phyloP scores from a whole-genome alignment of 1,140 invertebrate species.

The Rhyzopertha dominica region DNA sequence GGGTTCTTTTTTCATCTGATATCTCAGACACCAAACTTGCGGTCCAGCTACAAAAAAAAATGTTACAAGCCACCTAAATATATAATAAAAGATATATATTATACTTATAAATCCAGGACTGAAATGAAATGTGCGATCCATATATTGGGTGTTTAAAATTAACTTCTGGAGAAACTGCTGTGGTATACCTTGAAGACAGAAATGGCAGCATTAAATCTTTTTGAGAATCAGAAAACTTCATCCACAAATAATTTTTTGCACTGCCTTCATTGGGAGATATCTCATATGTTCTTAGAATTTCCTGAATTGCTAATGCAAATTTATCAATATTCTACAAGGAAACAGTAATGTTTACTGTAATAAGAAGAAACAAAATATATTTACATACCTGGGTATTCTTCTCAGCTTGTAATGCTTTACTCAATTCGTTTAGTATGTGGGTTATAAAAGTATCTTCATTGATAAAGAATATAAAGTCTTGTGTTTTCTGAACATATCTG shows the following conservation, averaged over 20 bases:
- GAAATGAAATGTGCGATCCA: conserved; percentile 63
- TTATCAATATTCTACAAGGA: conserved; percentile 58
- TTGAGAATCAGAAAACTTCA: conserved; percentile 59
- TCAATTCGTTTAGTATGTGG: conserved; percentile 60
- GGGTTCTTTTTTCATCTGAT: conserved; percentile 48
- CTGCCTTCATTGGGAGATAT: conserved; percentile 56
- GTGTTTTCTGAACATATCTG: conserved; percentile 32
- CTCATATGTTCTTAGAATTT: conserved; percentile 64
- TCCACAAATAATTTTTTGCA: conserved; percentile 58
- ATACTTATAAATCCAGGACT: conserved; percentile 69
- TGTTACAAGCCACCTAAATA: conserved; percentile 17
- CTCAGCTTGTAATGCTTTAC: conserved; percentile 66
- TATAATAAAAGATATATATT: conserved; percentile 14
- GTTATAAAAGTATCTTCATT: conserved; percentile 61
- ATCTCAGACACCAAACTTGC: conserved; percentile 55
- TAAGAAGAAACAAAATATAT: too few relatives aligned
- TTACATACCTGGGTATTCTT: conserved; percentile 57
- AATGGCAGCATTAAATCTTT: conserved; percentile 68
- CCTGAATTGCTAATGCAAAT: conserved; percentile 71
- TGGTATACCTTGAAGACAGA: conserved; percentile 59
- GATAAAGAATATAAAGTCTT: conserved; percentile 53
- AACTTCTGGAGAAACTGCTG: too few relatives aligned
- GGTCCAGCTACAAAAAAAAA: conserved; percentile 51
- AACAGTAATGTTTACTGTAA: background rate
- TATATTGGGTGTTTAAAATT: too few relatives aligned